Evolutionary conservation across 1,140 invertebrate species (phyloP).

Genomic region (Macrostomum lignano): DNA sequence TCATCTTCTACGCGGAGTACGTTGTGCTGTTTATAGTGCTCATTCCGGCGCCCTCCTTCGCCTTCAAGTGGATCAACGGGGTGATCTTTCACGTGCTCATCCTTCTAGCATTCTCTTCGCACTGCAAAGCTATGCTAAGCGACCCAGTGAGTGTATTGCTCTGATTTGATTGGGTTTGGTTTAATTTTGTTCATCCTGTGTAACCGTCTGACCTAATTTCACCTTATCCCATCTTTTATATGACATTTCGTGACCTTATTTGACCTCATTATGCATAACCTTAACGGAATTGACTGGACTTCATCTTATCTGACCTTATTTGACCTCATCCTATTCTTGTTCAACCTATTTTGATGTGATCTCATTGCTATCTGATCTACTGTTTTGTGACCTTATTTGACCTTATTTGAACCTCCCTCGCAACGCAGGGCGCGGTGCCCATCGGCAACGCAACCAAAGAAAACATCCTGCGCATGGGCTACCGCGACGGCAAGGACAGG

Average conservation of each 20-base stretch:
- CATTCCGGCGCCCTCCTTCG: constrained; percentile 43
- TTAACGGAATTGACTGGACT: too few species aligned
- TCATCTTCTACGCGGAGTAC: constrained; percentile 79
- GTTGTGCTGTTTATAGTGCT: constrained; percentile 78
- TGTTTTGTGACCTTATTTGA: constrained; percentile 4
- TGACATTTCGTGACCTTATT: too few species aligned
- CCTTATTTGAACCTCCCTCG: constrained; percentile 6
- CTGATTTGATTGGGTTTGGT: too few species aligned
- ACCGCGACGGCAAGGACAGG: constrained; percentile 40
- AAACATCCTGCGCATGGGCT: constrained; percentile 73
- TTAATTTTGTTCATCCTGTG: too few species aligned
- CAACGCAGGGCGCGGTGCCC: constrained; percentile 66
- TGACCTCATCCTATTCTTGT: too few species aligned
- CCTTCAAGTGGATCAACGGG: constrained; percentile 58
- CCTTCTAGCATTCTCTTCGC: constrained; percentile 63
- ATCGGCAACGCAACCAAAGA: constrained; percentile 95
- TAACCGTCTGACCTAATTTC: too few species aligned
- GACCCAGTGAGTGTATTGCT: constrained; percentile 92
- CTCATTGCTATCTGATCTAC: too few species aligned
- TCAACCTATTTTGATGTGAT: too few species aligned
- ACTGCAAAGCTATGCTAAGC: constrained; percentile 83
- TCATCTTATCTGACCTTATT: too few species aligned
- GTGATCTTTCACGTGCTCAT: constrained; percentile 61
- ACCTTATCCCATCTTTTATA: too few species aligned
- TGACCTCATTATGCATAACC: too few species aligned